phyloP scores from a whole-genome alignment of 2,113 vertebrate species.

The Crypturellus undulatus region DNA sequence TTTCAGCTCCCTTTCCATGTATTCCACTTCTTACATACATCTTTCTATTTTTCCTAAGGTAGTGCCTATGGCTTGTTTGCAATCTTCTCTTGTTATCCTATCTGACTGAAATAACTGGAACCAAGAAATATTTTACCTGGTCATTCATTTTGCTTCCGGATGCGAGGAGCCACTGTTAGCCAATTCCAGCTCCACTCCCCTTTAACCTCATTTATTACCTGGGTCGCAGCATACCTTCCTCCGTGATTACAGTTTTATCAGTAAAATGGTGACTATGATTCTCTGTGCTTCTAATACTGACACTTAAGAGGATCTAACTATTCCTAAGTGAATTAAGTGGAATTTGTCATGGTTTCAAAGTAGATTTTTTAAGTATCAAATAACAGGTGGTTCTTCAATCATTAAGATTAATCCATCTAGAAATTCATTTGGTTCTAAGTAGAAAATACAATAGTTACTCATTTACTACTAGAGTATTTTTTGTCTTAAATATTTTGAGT shows the following conservation, averaged over 20 bases:
- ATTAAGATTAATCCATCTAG: neutral
- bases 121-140: neutral
- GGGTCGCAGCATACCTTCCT: neutral
- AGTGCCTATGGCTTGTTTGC: neutral
- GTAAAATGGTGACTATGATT: neutral
- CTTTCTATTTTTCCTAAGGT: neutral
- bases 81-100: neutral
- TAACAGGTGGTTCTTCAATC: neutral
- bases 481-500: neutral
- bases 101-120: neutral
- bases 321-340: neutral
- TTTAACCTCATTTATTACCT: neutral
- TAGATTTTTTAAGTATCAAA: neutral
- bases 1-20: neutral
- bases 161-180: neutral
- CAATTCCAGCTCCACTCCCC: neutral
- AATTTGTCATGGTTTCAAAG: neutral
- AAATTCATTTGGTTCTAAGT: neutral
- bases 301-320: neutral
- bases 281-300: neutral
- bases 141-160: neutral
- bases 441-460: neutral
- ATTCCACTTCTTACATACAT: neutral
- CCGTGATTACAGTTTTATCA: neutral
- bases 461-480: neutral